A percentile compares a stretch with the other conserved stretches of the same genome.
Conservation (phyloP, 2,888 invertebrate species). For the Bimastos eiseni region DNA sequence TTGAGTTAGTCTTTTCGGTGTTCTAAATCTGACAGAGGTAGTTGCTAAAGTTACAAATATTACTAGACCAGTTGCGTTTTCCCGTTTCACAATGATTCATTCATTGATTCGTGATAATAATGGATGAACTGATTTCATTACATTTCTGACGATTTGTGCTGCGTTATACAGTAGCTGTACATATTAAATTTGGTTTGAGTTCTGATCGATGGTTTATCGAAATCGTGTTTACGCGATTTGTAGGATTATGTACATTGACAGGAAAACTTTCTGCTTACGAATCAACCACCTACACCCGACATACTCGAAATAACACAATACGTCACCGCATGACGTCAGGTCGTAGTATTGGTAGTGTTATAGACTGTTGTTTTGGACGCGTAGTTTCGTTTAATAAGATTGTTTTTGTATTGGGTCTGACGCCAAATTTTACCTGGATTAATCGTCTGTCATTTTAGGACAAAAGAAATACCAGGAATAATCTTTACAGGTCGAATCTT, state of each 20-base stretch:
- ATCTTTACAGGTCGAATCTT: background rate
- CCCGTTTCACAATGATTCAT: background rate
- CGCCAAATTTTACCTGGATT: background rate
- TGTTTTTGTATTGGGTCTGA: background rate
- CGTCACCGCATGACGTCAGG: slow-evolving; percentile 2
- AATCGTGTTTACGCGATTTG: background rate
- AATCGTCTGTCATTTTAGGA: background rate
- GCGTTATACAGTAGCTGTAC: background rate
- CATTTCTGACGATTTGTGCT: background rate
- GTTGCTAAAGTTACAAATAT: background rate
- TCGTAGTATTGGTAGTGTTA: slow-evolving; percentile 13
- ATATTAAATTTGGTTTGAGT: background rate
- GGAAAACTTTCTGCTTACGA: background rate
- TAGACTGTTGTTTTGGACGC: background rate
- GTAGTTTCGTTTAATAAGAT: background rate
- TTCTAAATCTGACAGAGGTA: background rate
- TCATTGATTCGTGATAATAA: background rate
- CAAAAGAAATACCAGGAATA: background rate
- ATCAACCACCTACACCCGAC: slow-evolving; percentile 1
- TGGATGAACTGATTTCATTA: background rate
- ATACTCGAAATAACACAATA: background rate
- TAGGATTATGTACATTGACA: background rate
- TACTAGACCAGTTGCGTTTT: background rate
- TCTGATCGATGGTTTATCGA: background rate
- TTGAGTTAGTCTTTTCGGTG: background rate